Percentiles rank a stretch among this genome's conserved stretches.
phyloP scores from a whole-genome alignment of 1,140 invertebrate species.

The Lepeophtheirus salmonis region DNA sequence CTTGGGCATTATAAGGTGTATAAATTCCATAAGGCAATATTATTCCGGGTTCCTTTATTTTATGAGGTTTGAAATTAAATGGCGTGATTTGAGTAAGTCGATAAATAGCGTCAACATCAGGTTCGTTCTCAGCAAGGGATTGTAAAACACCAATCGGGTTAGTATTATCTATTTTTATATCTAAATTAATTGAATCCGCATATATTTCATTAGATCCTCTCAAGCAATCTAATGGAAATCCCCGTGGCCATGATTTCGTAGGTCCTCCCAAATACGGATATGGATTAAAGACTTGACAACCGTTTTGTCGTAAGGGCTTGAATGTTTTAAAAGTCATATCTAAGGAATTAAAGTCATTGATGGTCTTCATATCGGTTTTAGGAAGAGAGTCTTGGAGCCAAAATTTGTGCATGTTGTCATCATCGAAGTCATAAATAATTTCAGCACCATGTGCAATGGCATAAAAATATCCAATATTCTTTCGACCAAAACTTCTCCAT shows the following conservation, averaged over 20 bases:
- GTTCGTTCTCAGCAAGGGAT: constrained; percentile 12
- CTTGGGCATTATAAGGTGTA: constrained; percentile 14
- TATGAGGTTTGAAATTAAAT: neutral
- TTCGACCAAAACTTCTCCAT: constrained; percentile 6
- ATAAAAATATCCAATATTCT: constrained; percentile 12
- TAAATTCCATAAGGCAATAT: neutral
- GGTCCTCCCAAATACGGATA: constrained; percentile 6
- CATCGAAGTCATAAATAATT: constrained; percentile 10
- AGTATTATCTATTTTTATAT: neutral
- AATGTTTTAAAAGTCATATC: neutral
- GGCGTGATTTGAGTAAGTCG: constrained; percentile 3
- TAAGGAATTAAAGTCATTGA: neutral
- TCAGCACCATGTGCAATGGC: constrained; percentile 11
- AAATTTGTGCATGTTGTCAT: constrained; percentile 16
- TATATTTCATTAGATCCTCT: neutral
- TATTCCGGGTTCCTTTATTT: neutral
- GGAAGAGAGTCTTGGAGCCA: neutral
- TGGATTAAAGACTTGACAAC: constrained; percentile 1
- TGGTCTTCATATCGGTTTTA: neutral
- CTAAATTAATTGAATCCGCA: neutral
- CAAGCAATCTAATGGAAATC: neutral
- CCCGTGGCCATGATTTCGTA: constrained; percentile 3
- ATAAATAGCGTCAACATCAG: constrained; percentile 11
- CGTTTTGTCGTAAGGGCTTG: neutral
- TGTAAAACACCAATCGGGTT: neutral